phyloP scores from a whole-genome alignment of 2,888 invertebrate genomes.

The Chloromyia formosa region DNA sequence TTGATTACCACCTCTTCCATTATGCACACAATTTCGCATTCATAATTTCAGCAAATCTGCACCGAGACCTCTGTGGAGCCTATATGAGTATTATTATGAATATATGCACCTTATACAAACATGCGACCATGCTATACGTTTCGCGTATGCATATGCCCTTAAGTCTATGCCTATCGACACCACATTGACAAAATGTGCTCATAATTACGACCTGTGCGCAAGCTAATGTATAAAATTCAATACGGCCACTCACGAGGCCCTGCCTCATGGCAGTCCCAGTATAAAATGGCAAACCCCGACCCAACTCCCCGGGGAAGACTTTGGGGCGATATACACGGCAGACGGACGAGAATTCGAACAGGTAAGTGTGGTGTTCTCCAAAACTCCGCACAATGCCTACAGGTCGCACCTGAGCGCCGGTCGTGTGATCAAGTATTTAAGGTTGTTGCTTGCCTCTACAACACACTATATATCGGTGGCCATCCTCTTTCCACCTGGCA shows the following conservation, averaged over 20 bases:
- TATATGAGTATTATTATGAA: background rate
- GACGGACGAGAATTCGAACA: background rate
- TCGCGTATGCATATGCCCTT: background rate
- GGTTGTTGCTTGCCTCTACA: slow-evolving; percentile 28
- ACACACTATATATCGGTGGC: no score
- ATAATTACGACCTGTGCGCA: slow-evolving; percentile 37
- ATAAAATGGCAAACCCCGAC: background rate
- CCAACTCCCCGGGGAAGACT: background rate
- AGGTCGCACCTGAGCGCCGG: slow-evolving; percentile 43
- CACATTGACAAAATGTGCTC: slow-evolving; percentile 40
- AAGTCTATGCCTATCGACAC: slow-evolving; percentile 30
- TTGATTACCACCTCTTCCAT: slow-evolving; percentile 17
- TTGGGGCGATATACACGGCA: background rate
- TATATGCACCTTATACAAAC: slow-evolving; percentile 17
- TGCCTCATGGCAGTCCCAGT: slow-evolving; percentile 18
- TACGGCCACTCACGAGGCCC: slow-evolving; percentile 33
- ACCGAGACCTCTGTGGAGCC: background rate
- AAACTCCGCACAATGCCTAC: slow-evolving; percentile 34
- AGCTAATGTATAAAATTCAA: slow-evolving; percentile 39
- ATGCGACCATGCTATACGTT: background rate
- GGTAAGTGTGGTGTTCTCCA: slow-evolving; percentile 6
- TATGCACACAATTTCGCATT: slow-evolving; percentile 16
- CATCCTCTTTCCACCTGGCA: slow-evolving; percentile 23
- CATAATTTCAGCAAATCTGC: slow-evolving; percentile 24
- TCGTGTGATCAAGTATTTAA: slow-evolving; percentile 48